Conservation (phyloP, 1,140 invertebrate genomes). For the Harpegnathos saltator region DNA sequence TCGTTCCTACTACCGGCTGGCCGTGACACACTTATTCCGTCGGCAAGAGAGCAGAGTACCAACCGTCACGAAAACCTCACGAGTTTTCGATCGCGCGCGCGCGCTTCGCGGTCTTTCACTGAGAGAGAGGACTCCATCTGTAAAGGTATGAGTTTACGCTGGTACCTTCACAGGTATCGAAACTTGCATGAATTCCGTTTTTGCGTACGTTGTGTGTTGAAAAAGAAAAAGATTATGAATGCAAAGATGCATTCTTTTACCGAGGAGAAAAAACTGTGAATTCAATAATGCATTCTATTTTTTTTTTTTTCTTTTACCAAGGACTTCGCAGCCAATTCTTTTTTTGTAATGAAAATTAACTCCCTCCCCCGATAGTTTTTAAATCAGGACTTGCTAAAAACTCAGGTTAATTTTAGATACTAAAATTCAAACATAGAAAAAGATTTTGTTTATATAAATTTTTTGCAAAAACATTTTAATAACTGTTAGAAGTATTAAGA, state of each 20-base stretch:
- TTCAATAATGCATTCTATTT: not conserved
- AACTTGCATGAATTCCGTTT: not conserved
- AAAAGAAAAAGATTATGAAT: constrained; percentile 4
- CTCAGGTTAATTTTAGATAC: too few relatives aligned
- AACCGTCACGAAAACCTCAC: constrained; percentile 67
- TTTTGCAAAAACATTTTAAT: too few relatives aligned
- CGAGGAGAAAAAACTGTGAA: too few relatives aligned
- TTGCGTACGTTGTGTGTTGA: not conserved
- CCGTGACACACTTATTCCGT: constrained; percentile 80
- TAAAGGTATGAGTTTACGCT: not conserved
- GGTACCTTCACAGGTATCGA: not conserved
- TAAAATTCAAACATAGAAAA: too few relatives aligned
- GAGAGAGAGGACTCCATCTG: not conserved
- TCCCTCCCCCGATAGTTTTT: too few relatives aligned
- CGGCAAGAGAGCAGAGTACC: constrained; percentile 70
- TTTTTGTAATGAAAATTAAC: not conserved
- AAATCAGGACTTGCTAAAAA: too few relatives aligned
- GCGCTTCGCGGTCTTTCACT: constrained; percentile 10
- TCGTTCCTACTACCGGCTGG: constrained; percentile 77
- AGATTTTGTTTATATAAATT: too few relatives aligned
- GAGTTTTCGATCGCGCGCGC: constrained; percentile 61
- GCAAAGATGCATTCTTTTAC: not conserved
- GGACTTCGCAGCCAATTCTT: not conserved
- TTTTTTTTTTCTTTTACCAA: not conserved
- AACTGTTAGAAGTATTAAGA: too few relatives aligned